Evolutionary conservation across 2,113 vertebrate species (phyloP).

Genomic region (Ursus arctos): DNA sequence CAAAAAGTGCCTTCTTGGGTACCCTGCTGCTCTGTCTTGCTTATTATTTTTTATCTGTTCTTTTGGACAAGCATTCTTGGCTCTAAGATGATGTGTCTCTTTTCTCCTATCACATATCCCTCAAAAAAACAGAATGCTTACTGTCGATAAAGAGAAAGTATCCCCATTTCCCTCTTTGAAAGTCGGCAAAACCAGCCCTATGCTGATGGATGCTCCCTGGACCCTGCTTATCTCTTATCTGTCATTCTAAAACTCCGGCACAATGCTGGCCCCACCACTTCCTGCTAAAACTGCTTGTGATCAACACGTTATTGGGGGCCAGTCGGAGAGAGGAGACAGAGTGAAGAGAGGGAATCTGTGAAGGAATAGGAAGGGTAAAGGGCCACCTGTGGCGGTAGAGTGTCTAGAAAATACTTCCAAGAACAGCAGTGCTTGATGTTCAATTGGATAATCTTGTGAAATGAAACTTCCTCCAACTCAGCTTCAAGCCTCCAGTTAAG

Average conservation of each 20-base stretch:
- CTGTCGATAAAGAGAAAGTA: not conserved
- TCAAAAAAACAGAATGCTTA: not conserved
- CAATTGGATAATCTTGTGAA: not conserved
- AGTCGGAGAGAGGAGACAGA: not conserved
- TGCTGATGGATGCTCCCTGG: not conserved
- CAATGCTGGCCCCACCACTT: not conserved
- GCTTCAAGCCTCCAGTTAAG: not conserved
- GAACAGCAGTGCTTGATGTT: not conserved
- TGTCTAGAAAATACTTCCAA: not conserved
- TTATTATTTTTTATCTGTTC: not conserved
- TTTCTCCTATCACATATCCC: not conserved
- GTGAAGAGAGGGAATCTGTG: not conserved
- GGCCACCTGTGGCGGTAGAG: no score
- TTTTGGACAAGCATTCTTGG: not conserved
- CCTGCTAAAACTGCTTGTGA: not conserved
- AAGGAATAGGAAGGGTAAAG: not conserved
- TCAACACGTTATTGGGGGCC: no score
- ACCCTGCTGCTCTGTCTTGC: not conserved
- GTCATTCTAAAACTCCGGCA: not conserved
- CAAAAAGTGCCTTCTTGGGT: not conserved
- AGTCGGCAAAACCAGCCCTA: not conserved
- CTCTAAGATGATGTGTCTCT: not conserved
- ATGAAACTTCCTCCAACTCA: not conserved
- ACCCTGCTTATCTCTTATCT: not conserved
- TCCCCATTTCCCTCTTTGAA: not conserved